Conservation (phyloP, 2,888 invertebrate species). For the Ditula angustiorana region DNA sequence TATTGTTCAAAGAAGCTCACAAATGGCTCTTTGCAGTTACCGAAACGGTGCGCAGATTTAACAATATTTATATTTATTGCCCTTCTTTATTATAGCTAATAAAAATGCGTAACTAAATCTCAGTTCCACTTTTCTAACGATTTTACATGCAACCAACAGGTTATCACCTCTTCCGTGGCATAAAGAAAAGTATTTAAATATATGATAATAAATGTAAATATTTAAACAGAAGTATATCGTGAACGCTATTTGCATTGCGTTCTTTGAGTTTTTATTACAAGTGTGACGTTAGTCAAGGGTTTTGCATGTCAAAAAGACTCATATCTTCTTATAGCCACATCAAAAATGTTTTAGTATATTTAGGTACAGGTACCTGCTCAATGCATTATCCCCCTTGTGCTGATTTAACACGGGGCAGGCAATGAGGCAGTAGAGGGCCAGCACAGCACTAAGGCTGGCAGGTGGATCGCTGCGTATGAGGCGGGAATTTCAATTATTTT, state of each 20-base stretch:
- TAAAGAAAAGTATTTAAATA: conserved; percentile 49
- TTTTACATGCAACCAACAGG: not conserved
- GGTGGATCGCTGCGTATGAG: too few species aligned
- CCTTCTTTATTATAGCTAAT: not conserved
- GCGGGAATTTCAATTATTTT: too few species aligned
- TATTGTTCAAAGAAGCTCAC: too few species aligned
- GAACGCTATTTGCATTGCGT: conserved; percentile 25
- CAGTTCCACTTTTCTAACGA: not conserved
- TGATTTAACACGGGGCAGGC: too few species aligned
- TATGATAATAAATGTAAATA: conserved; percentile 49
- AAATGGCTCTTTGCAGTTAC: too few species aligned
- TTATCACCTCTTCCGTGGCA: conserved; percentile 24
- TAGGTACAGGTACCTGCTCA: too few species aligned
- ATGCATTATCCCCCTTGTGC: too few species aligned
- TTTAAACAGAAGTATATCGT: conserved; percentile 35
- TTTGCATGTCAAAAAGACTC: conserved; percentile 2
- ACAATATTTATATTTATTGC: not conserved
- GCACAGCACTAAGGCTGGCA: too few species aligned
- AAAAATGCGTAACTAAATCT: not conserved
- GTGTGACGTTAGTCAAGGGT: conserved; percentile 5
- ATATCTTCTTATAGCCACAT: not conserved
- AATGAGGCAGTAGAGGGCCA: too few species aligned
- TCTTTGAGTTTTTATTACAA: conserved; percentile 18
- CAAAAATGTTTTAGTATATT: not conserved
- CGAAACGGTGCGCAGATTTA: too few species aligned